Evolutionary conservation across 2,797 vertebrate genomes (phyloP), one percentile per base, ranked within the genome.

Genomic region (Tangara arthus): DNA sequence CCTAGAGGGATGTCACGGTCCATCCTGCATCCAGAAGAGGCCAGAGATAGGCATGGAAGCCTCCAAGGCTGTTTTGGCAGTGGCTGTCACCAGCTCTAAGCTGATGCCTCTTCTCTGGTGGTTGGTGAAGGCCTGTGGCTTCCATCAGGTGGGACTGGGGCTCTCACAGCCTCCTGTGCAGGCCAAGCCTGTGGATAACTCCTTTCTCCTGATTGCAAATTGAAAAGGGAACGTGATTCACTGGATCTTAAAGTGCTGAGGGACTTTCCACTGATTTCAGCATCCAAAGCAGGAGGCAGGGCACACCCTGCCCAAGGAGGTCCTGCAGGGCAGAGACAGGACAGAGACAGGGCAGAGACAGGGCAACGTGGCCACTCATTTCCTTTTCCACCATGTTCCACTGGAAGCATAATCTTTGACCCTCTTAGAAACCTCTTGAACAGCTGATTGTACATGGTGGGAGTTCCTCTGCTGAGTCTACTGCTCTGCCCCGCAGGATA

Each of bases 151-250:
- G 19, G 32, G 34, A 34, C 30, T 1, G 2, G 15, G 44, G 28
- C 20, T 49, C 17, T 66, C 61, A 55, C 59, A 56, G 22, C 32
- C n/a, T 49, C 49, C 34, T 32, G 32, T 26, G 53, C 37, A 46
- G 57, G 49, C 59, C 0, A 1, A 14, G 12, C 21, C 56, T 65
- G 27, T 0, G 1, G 21, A n/a, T 20, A 78, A 30, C 18, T 53
- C 44, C 44, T 76, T 46, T 18, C 12, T 6, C 9, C 27, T 49
- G 24, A 70, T 26, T 85, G 41, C 82, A 15, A 68, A 76, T 6
- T 35, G 66, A 52, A 53, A 82, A 56, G 34, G 37, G 49, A 8
- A 20, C 6, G n/a, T 83, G 80, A 82, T 79, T 91, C 64, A 80
- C 18, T 47, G 46, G 23, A 32, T 24, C 47, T 72, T 37, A 32